Percentiles rank a stretch among this genome's conserved stretches.
phyloP scores from a whole-genome alignment of 1,140 invertebrate species.

The Ceratitis capitata region DNA sequence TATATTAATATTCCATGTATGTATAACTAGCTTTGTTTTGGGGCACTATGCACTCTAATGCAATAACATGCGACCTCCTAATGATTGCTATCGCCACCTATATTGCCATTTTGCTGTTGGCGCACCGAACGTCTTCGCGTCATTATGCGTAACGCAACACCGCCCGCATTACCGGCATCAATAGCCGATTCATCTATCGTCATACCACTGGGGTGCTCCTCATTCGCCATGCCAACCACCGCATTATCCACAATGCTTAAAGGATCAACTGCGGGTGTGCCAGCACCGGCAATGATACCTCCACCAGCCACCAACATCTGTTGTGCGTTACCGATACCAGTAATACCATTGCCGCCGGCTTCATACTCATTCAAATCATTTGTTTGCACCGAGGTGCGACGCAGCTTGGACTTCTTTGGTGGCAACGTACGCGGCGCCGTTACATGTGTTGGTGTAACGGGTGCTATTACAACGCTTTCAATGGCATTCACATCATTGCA shows the following conservation, averaged over 20 bases:
- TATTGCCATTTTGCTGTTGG: constrained; percentile 59
- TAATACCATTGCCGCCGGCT: not conserved
- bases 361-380: constrained; percentile 79
- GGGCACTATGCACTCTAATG: not conserved
- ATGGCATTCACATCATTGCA: constrained; percentile 9
- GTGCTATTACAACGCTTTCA: not conserved
- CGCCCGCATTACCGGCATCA: constrained; percentile 28
- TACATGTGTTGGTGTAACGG: constrained; percentile 47
- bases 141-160: constrained; percentile 52
- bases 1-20: not conserved
- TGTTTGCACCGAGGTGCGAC: constrained; percentile 72
- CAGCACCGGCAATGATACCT: not conserved
- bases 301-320: not conserved
- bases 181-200: constrained; percentile 32
- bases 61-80: not conserved
- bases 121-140: constrained; percentile 57
- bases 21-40: not conserved
- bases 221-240: constrained; percentile 58
- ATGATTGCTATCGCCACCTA: constrained; percentile 41
- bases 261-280: not conserved
- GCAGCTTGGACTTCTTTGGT: constrained; percentile 65
- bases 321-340: not conserved
- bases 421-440: constrained; percentile 55
- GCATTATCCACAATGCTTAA: constrained; percentile 52
- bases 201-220: constrained; percentile 46